These are phyloP conservation scores for Pocota personata DNA, from an alignment of 2,888 invertebrate genomes.

Conservation along the genomic window DNA sequence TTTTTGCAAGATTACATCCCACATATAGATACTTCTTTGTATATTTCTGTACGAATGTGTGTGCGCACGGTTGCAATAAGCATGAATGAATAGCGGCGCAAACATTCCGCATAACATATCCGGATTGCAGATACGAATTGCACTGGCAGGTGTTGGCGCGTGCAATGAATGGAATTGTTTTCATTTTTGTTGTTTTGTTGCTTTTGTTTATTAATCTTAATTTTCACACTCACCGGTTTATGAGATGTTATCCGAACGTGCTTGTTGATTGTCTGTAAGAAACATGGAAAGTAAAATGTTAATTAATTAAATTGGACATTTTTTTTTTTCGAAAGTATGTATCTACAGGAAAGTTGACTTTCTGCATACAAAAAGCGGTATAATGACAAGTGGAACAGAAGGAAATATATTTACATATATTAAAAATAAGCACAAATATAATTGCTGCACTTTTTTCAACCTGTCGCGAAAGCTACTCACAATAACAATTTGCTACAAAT, in stretches of 20 bases:
- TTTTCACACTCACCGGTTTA: conserved; percentile 68
- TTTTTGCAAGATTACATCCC: conserved; percentile 63
- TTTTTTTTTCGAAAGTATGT: conserved; percentile 12
- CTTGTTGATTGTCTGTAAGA: conserved; percentile 65
- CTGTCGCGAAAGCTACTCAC: too few relatives aligned
- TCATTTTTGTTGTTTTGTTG: conserved; percentile 9
- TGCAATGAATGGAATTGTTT: conserved; percentile 69
- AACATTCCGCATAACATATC: conserved; percentile 59
- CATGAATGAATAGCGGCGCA: conserved; percentile 54
- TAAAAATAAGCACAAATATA: too few relatives aligned
- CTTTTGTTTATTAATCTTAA: conserved; percentile 58
- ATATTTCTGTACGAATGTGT: background rate
- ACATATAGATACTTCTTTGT: conserved; percentile 29
- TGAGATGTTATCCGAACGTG: conserved; percentile 67
- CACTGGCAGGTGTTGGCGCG: conserved; percentile 72
- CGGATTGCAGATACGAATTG: conserved; percentile 63
- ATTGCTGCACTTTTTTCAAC: too few relatives aligned
- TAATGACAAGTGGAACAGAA: background rate
- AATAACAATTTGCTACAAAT: too few relatives aligned
- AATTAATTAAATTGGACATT: conserved; percentile 62
- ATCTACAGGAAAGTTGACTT: conserved; percentile 5
- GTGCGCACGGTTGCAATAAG: conserved; percentile 47
- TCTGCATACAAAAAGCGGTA: background rate
- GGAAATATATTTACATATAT: background rate
- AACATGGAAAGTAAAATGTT: conserved; percentile 52